Evolutionary conservation across 2,797 vertebrate species (phyloP), one percentile per base, ranked within the genome.

Genomic region (Argya squamiceps): DNA sequence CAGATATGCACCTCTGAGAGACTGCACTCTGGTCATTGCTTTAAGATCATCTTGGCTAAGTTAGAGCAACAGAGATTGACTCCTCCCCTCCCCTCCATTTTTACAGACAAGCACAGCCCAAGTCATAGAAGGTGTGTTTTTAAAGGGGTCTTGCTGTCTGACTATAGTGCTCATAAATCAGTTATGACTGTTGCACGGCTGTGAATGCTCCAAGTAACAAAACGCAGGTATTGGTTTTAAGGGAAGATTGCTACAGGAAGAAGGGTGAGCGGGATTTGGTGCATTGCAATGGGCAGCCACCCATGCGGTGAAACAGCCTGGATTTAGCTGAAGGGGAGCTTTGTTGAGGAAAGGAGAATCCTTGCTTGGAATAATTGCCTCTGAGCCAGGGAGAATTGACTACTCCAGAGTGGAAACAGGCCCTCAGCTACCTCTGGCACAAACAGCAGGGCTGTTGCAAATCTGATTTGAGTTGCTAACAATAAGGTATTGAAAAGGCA

Each of bases 311-410:
- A 58, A 93, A 44, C 53, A 62, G 50, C 49, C 32, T 0, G 6
- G 49, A 18, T 62, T 71, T 69, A 65, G 37, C 84, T 96, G 92
- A 96, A 96, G 89, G 77, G 86, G 55, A 92, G 80, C 93, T 80
- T 95, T 96, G 93, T 95, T 94, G 60, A 82, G 59, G 91, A 85
- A 94, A 92, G 87, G 82, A 96, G 91, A 77, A 95, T 94, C 85
- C n/a, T 85, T 93, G 71, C 85, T 74, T 94, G 77, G 79, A 95
- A 80, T 94, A 87, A 96, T 84, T 84, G 81, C 89, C 26, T 80
- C 69, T 68, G 74, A 87, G 88, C 89, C 92, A 93, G 68, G 59
- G 53, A 94, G 87, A 87, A 84, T 39, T 90, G 70, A 85, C 93
- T 94, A 17, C 63, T 89, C 76, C 58, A 75, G 87, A 76, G 55